Conservation (phyloP, 2,797 vertebrate genomes). For the Myotis daubentonii region DNA sequence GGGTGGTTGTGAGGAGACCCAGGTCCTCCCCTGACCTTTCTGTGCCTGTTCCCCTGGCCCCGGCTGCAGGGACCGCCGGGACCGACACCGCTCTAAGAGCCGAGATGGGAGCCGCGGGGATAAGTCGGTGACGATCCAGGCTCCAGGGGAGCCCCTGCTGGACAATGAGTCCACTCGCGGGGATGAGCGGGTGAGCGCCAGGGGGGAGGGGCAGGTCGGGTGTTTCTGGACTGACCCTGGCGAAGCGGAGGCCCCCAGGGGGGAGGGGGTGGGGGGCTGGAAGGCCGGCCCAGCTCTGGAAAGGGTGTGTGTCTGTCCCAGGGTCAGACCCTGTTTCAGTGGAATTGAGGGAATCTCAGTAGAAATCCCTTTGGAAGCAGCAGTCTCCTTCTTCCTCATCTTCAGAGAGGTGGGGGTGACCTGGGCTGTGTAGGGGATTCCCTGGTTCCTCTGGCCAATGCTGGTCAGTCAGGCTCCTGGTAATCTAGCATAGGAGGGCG, state of each 20-base stretch:
- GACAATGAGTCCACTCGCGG: slow-evolving; percentile 93
- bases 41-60: background rate
- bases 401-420: background rate
- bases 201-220: too few relatives aligned
- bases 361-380: background rate
- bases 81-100: slow-evolving; percentile 93
- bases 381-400: background rate
- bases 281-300: background rate
- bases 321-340: background rate
- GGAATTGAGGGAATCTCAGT: background rate
- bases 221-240: background rate
- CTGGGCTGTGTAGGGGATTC: background rate
- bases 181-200: slow-evolving; percentile 91
- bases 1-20: background rate
- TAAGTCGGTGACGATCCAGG: slow-evolving; percentile 94
- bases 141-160: slow-evolving; percentile 92
- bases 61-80: slow-evolving; percentile 90
- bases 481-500: background rate
- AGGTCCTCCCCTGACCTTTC: background rate
- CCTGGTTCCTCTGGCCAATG: background rate
- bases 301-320: background rate
- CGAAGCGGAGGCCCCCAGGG: background rate
- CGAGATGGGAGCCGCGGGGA: slow-evolving; percentile 92
- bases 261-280: background rate
- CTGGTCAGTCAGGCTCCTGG: background rate